These are phyloP conservation scores for Nixonia krombeini DNA, from an alignment of 1,140 invertebrate genomes.

Conservation along the genomic window DNA sequence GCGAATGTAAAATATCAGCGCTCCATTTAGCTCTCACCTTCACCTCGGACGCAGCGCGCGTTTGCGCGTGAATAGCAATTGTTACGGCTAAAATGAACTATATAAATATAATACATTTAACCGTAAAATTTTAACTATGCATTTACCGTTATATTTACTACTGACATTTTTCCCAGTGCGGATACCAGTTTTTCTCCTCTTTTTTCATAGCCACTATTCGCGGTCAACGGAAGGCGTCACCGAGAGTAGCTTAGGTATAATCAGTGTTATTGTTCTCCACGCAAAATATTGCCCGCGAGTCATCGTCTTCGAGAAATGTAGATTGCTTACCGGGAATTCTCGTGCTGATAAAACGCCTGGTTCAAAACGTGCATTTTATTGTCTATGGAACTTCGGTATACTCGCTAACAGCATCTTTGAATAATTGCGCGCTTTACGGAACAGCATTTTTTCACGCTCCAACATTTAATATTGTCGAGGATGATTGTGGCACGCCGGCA, in stretches of 20 bases:
- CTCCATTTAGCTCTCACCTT: slow-evolving; percentile 31
- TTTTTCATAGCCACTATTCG: slow-evolving; percentile 33
- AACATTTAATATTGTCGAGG: slow-evolving; percentile 12
- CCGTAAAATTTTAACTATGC: slow-evolving; percentile 45
- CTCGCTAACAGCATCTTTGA: not conserved
- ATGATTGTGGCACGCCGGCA: not conserved
- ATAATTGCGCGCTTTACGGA: too few relatives aligned
- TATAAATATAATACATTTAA: slow-evolving; percentile 45
- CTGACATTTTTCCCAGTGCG: slow-evolving; percentile 34
- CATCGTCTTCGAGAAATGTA: slow-evolving; percentile 41
- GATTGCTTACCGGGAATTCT: slow-evolving; percentile 43
- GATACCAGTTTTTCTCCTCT: slow-evolving; percentile 18
- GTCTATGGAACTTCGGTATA: slow-evolving; percentile 5
- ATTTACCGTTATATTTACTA: slow-evolving; percentile 45
- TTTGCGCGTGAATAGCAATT: slow-evolving; percentile 18
- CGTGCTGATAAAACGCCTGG: slow-evolving; percentile 23
- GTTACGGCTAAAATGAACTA: slow-evolving; percentile 45
- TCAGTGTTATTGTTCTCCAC: slow-evolving; percentile 41
- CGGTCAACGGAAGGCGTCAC: slow-evolving; percentile 44
- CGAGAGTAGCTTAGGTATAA: slow-evolving; percentile 35
- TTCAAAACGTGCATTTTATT: slow-evolving; percentile 35
- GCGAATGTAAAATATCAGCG: slow-evolving; percentile 31
- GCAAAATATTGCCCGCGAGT: slow-evolving; percentile 35
- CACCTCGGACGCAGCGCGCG: slow-evolving; percentile 12
- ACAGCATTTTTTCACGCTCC: not conserved